Evolutionary conservation across 2,797 vertebrate genomes (phyloP), one percentile per base, ranked within the genome.

Genomic region (Pelochelys cantorii): DNA sequence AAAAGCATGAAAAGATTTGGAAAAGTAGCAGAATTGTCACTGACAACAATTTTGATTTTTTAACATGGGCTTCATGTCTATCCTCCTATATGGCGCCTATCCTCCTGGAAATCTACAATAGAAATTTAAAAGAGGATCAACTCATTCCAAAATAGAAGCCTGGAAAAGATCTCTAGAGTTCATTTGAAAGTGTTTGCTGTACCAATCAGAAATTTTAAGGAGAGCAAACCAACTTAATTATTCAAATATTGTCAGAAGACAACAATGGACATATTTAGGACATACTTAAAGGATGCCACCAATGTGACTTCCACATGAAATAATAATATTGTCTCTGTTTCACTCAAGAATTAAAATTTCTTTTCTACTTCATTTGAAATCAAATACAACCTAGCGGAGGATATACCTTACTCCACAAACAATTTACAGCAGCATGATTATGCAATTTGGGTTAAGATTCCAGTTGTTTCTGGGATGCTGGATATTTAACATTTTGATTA

Each of bases 301-400:
- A 23, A 71, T 11, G 10, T 22, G 65, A 34, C n/a, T 34, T 68
- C n/a, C 65, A 34, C 8, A 68, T 68, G 17, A 68, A 68, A 65
- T 34, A n/a, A 34, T 48, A 8, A 48, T 95, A 98, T 97, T 89
- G 93, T 90, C 96, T 97, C 95, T 97, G 85, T 96, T 97, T 97
- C 97, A 81, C 34, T 83, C 98, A 97, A 98, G 94, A 97, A 97
- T 98, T 97, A 98, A 96, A 97, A 97, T 96, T 97, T 97, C 80
- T 94, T 97, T 97, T 96, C 95, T 96, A 94, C 94, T 93, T 97
- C 93, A 92, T 92, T 97, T 97, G 97, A 97, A 97, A 93, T 96
- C 93, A 97, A 96, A 97, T 94, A 71, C 34, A 95, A 37, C 85
- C 93, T 81, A 90, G 80, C 96, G 91, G 86, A 95, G 93, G 93